Base-by-base conservation (phyloP, 1,140 invertebrate species). In the Drosophila persimilis region DNA sequence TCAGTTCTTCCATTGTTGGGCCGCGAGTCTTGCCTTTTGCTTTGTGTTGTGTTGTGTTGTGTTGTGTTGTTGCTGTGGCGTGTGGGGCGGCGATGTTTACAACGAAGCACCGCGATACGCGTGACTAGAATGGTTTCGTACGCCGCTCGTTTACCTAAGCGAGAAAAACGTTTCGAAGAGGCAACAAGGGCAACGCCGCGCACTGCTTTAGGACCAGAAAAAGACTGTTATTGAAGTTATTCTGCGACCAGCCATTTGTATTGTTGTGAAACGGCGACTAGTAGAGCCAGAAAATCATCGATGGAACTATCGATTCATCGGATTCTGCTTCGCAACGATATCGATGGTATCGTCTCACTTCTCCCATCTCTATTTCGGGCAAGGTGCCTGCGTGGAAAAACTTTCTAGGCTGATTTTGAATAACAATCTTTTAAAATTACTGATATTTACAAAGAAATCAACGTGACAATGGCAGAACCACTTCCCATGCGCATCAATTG, bases 401-500 rank as follows among this genome's bases (percentile, higher is more conserved):
- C 57, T 70, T 67, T 67, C 50, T 17, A 48, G 44, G 31, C 24
- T 26, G 24, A 57, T 31, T 35, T 9, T 54, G 35, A 6, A 44
- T 5, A 22, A 61, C 58, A 48, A 47, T 15, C 46, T n/a, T 6
- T 26, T 26, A 5, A 26, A 26, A 26, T 26, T 26, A 8, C n/a
- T 17, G 3, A 9, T 29, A 3, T 57, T 64, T 52, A 24, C 41
- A 13, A 53, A 15, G 5, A 62, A 58, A 48, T n/a, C 7, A 52
- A 43, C 53, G 9, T 2, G 59, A 65, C 11, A 29, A 93, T 92
- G 92, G 90, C 92, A 48, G 84, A 90, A 57, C 72, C 90, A 52
- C 61, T 46, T 29, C 80, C 90, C 7, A 90, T 92, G 57, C 90
- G 92, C 26, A 92, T 90, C 31, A 92, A 93, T 56, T 93, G 93